Percentiles rank a stretch among this genome's conserved stretches.
These are phyloP conservation scores for Conger conger DNA, from an alignment of 2,113 vertebrate genomes.

Conservation along the genomic window DNA sequence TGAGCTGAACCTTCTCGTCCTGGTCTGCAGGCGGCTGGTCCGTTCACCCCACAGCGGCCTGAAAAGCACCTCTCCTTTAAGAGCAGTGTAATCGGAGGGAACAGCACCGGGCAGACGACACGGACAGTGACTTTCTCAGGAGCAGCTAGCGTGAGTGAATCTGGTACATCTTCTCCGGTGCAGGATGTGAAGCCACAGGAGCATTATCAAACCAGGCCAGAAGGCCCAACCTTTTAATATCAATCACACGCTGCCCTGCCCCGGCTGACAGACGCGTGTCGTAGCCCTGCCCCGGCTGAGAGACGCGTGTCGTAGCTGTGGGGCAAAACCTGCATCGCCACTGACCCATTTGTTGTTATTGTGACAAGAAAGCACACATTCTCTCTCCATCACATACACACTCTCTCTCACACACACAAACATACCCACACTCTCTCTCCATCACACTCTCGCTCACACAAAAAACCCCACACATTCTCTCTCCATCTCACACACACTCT, in stretches of 20 bases:
- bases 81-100: neutral
- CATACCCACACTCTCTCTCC: neutral
- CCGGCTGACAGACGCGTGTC: neutral
- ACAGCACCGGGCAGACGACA: no score
- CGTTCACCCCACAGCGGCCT: neutral
- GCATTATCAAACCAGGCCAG: neutral
- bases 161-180: neutral
- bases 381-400: neutral
- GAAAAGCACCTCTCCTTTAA: neutral
- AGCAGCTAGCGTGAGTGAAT: neutral
- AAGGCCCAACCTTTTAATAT: neutral
- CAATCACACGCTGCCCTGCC: neutral
- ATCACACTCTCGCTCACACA: neutral
- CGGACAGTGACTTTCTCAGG: neutral
- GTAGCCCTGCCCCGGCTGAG: neutral
- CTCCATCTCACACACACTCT: no score
- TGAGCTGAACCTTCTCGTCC: neutral
- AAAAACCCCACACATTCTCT: neutral
- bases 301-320: neutral
- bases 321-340: neutral
- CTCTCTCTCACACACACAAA: neutral
- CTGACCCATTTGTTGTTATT: neutral
- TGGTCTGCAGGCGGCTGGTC: no score
- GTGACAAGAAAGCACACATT: constrained; percentile 11
- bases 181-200: neutral